Evolutionary conservation across 1,140 invertebrate genomes (phyloP).

Genomic region (Thalassaphorura encarpata): DNA sequence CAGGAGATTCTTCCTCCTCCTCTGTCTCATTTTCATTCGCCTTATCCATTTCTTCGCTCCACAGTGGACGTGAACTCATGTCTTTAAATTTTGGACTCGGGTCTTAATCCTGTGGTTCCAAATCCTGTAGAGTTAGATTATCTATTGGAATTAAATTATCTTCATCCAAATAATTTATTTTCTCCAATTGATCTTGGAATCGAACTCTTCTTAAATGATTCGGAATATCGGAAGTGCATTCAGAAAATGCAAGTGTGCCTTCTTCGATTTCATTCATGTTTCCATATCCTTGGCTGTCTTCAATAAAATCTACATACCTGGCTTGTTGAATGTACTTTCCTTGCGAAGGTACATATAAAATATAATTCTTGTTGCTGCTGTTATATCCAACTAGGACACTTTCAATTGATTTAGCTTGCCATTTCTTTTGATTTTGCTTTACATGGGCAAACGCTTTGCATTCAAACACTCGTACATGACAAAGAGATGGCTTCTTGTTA

Average conservation of each 20-base stretch:
- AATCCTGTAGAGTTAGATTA: background rate
- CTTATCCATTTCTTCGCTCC: background rate
- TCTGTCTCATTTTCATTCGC: background rate
- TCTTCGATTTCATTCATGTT: no score
- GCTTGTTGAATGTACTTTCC: constrained; percentile 2
- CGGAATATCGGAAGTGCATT: no score
- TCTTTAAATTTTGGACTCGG: no score
- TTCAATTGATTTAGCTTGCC: background rate
- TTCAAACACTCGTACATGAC: constrained; percentile 34
- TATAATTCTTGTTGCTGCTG: no score
- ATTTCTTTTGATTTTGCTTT: constrained; percentile 19
- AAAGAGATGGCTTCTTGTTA: constrained; percentile 25
- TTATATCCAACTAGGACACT: constrained; percentile 5
- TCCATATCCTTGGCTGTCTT: no score
- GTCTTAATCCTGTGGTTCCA: no score
- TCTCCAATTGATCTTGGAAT: no score
- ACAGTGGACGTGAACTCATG: background rate
- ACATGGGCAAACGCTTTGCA: constrained; percentile 28
- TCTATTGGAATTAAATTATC: background rate
- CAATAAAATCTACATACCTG: constrained; percentile 1
- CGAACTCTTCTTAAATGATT: no score
- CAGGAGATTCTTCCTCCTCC: background rate
- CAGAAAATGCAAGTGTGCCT: no score
- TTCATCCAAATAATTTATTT: background rate
- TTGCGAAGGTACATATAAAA: background rate